Conservation (phyloP, 2,113 vertebrate genomes). For the Prunella himalayana region DNA sequence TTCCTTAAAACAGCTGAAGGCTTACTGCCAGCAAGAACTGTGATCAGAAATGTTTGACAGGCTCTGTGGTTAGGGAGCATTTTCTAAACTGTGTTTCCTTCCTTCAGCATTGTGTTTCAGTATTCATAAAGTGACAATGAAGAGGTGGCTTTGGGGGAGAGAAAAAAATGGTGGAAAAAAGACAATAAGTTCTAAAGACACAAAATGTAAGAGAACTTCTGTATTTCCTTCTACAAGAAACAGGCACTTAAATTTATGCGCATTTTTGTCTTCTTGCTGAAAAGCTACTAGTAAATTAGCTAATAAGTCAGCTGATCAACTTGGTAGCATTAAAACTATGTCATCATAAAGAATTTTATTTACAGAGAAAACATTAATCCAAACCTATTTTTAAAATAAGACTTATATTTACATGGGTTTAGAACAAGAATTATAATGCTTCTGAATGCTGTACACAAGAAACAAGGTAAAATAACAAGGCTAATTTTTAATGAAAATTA, state of each 20-base stretch:
- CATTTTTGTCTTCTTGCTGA: neutral
- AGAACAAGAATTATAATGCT: neutral
- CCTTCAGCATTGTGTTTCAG: neutral
- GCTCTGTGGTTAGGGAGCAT: neutral
- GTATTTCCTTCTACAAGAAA: neutral
- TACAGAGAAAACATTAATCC: neutral
- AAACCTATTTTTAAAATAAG: neutral
- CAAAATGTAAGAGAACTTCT: neutral
- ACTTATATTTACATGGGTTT: neutral
- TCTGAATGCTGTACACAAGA: neutral
- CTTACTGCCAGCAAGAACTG: neutral
- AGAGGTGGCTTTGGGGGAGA: neutral
- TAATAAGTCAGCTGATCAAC: neutral
- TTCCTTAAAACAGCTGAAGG: neutral
- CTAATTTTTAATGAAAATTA: neutral
- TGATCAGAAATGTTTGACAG: constrained; percentile 3
- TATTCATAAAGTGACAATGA: neutral
- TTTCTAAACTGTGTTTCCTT: neutral
- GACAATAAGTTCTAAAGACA: neutral
- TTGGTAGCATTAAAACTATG: neutral
- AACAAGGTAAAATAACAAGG: neutral
- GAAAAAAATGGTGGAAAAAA: neutral
- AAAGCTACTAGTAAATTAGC: neutral
- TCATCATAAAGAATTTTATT: neutral
- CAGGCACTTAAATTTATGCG: neutral